Evolutionary conservation across 2,113 vertebrate species (phyloP), one percentile per base, ranked within the genome.

Genomic region (Cacatua alba): DNA sequence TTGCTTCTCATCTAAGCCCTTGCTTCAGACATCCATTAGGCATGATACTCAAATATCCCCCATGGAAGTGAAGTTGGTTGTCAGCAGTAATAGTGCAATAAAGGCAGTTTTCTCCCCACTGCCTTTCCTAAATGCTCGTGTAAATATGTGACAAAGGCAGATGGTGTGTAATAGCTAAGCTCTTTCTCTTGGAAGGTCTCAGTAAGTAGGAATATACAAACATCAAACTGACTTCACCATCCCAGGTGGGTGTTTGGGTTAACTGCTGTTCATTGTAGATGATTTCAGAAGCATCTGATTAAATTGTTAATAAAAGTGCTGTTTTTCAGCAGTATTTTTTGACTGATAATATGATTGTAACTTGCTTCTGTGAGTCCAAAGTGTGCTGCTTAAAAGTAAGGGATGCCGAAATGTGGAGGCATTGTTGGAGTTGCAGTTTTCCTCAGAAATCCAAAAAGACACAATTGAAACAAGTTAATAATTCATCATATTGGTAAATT

Each of bases 1-100:
- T 93, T 97, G 86, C 83, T 96, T 92, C 65, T 90, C n/a, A 35
- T 91, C 70, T 88, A 69, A 90, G 67, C 52, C 25, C 33, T 70
- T 64, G 51, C 74, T 82, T 89, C 48, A 95, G 81, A 81, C 33
- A 39, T 25, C 46, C 13, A 31, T 82, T 74, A 81, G 57, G 57
- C 49, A 90, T 39, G 55, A 82, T 75, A 62, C 41, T 93, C 44
- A 53, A 13, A 83, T 84, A 71, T 48, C 28, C 15, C 29, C 57
- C 9, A 9, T 75, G 70, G 82, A 86, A 88, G 21, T 60, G 44
- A 64, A 86, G 76, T 2, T 81, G 33, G 8, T 82, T 93, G 48
- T 82, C 62, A 94, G 63, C 65, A 76, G 23, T 59, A 35, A 59
- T 59, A 59, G 57, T 28, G 10, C 78, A 71, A 63, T 62, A 82